Percentiles rank a stretch among this genome's conserved stretches.
These are phyloP conservation scores for Myotis lucifugus DNA, from an alignment of 2,113 vertebrate species.

Conservation along the genomic window DNA sequence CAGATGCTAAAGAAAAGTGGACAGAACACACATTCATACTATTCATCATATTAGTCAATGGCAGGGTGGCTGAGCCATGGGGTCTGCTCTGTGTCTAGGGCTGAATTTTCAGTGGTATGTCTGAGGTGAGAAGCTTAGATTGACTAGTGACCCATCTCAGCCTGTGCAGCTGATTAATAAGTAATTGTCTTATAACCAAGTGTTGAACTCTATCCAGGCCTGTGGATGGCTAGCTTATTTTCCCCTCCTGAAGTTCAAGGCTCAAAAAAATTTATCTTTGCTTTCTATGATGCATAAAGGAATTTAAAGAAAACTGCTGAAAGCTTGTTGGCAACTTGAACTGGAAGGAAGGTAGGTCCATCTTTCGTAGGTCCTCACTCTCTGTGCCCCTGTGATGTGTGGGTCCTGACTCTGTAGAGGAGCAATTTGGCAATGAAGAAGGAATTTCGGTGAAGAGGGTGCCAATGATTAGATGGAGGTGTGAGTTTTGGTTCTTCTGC, in stretches of 20 bases:
- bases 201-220: not conserved
- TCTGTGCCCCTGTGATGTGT: not conserved
- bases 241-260: slow-evolving; percentile 31
- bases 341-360: not conserved
- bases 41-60: not conserved
- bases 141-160: not conserved
- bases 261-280: slow-evolving; percentile 58
- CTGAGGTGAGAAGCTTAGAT: not conserved
- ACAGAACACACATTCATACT: not conserved
- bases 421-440: not conserved
- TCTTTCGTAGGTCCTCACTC: not conserved
- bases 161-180: not conserved
- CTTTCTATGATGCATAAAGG: slow-evolving; percentile 28
- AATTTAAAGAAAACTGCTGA: not conserved
- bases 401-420: not conserved
- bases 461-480: not conserved
- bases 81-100: not conserved
- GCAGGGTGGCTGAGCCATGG: not conserved
- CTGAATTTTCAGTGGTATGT: not conserved
- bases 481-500: not conserved
- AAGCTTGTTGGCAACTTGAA: slow-evolving; percentile 19
- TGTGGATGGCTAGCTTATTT: not conserved
- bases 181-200: not conserved
- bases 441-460: not conserved
- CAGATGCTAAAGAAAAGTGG: not conserved